These are phyloP conservation scores for Salminus brasiliensis DNA, from an alignment of 2,113 vertebrate species.

Conservation along the genomic window DNA sequence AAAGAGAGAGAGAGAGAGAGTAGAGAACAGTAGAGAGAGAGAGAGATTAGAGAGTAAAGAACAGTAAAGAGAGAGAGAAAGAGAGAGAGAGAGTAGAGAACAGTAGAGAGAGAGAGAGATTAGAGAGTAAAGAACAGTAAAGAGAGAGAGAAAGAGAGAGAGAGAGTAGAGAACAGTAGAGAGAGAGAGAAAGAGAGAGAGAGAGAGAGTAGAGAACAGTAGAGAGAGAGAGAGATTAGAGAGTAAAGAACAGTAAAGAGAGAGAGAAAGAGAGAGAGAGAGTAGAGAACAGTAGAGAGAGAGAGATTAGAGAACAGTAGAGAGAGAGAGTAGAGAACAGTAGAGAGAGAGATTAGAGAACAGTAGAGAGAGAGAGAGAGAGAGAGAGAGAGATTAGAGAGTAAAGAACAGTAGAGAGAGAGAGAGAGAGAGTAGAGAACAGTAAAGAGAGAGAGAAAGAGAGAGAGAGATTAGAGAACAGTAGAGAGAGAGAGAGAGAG, in stretches of 20 bases:
- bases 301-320: too few relatives aligned
- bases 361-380: constrained; percentile 57
- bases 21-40: too few relatives aligned
- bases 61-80: constrained; percentile 52
- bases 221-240: not conserved
- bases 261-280: not conserved
- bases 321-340: too few relatives aligned
- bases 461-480: constrained; percentile 57
- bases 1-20: constrained; percentile 64
- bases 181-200: constrained; percentile 55
- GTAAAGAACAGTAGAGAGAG: constrained; percentile 22
- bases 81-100: constrained; percentile 49
- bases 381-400: constrained; percentile 34
- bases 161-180: constrained; percentile 50
- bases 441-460: constrained; percentile 26
- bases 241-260: too few relatives aligned
- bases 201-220: constrained; percentile 60
- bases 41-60: not conserved
- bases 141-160: constrained; percentile 81
- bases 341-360: too few relatives aligned
- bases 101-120: not conserved
- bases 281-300: not conserved
- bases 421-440: constrained; percentile 57
- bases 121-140: constrained; percentile 68
- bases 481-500: constrained; percentile 50